phyloP scores from a whole-genome alignment of 1,140 invertebrate species.

The Aphaenogaster floridana region DNA sequence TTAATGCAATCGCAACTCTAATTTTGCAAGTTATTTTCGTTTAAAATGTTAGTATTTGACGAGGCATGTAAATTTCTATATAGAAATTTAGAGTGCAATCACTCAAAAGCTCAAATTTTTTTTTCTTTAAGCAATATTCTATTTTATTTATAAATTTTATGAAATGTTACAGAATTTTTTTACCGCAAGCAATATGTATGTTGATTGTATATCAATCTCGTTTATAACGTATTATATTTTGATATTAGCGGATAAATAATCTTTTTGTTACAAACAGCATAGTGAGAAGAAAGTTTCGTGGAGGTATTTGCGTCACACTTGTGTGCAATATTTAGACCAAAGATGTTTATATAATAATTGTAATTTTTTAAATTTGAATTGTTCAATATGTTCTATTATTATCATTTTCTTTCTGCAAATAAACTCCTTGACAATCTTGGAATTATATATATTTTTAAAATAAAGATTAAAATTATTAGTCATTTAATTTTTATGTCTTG shows the following conservation, averaged over 20 bases:
- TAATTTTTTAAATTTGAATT: conserved; percentile 42
- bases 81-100: conserved; percentile 8
- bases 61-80: conserved; percentile 20
- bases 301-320: not conserved
- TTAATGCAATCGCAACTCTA: conserved; percentile 18
- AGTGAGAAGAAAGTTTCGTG: not conserved
- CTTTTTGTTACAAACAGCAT: conserved; percentile 14
- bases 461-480: conserved; percentile 8
- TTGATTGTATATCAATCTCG: not conserved
- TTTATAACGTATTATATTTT: conserved; percentile 30
- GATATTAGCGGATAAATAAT: not conserved
- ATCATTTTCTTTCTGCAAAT: not conserved
- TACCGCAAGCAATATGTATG: not conserved
- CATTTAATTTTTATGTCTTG: not conserved
- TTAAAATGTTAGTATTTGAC: conserved; percentile 25
- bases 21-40: conserved; percentile 25
- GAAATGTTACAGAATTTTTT: conserved; percentile 4
- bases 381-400: not conserved
- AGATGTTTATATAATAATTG: conserved; percentile 38
- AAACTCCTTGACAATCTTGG: not conserved
- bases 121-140: conserved; percentile 13
- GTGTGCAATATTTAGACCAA: conserved; percentile 26
- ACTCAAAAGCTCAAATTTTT: not conserved
- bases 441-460: not conserved
- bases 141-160: conserved; percentile 39